Conservation (phyloP, 2,113 vertebrate species). For the Anguilla japonica region DNA sequence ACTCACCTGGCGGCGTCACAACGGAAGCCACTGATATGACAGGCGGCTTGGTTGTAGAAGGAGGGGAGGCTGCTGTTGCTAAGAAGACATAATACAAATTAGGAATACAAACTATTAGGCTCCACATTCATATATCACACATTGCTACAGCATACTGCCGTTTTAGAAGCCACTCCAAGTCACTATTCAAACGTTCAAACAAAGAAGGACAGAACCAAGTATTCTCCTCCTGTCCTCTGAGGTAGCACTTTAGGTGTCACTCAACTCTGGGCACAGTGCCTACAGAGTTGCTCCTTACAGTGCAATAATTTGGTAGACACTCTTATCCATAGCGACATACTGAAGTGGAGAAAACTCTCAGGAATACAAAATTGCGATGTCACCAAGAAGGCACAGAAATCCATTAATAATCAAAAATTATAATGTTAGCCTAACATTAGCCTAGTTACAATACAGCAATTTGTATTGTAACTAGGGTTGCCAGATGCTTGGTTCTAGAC, state of each 20-base stretch:
- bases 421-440: too few relatives aligned
- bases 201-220: background rate
- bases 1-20: background rate
- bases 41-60: background rate
- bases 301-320: too few relatives aligned
- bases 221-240: background rate
- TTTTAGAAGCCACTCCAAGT: background rate
- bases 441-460: too few relatives aligned
- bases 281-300: too few relatives aligned
- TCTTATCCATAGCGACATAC: too few relatives aligned
- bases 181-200: background rate
- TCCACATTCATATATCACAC: too few relatives aligned
- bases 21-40: conserved; percentile 6
- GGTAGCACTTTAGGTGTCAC: background rate
- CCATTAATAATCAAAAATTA: background rate
- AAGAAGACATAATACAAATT: background rate
- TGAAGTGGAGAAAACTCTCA: too few relatives aligned
- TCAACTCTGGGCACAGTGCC: background rate
- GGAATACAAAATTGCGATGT: too few relatives aligned
- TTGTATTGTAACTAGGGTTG: too few relatives aligned
- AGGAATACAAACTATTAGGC: too few relatives aligned
- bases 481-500: too few relatives aligned
- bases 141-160: too few relatives aligned
- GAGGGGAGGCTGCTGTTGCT: background rate
- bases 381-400: background rate